These are phyloP conservation scores for Cossypha polioptera DNA, from an alignment of 2,797 vertebrate genomes.

Conservation along the genomic window DNA sequence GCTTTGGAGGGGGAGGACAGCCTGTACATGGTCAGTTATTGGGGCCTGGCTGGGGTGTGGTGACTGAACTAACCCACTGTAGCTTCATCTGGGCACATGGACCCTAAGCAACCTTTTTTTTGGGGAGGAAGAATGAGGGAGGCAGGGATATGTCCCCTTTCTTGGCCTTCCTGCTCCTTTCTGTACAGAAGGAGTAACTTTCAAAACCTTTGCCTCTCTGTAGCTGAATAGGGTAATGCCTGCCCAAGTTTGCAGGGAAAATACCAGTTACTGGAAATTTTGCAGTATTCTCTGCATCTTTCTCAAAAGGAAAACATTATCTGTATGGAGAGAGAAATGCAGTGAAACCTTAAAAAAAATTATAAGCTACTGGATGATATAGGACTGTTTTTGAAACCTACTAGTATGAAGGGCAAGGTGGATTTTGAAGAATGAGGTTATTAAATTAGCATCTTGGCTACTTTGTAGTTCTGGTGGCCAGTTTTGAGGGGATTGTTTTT, in stretches of 20 bases:
- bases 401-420: background rate
- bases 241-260: background rate
- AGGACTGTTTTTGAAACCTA: background rate
- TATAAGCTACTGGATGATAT: background rate
- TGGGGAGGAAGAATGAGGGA: rapidly evolving
- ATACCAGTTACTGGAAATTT: background rate
- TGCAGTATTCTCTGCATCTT: background rate
- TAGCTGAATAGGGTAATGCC: background rate
- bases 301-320: background rate
- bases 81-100: background rate
- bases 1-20: background rate
- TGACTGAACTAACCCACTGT: background rate
- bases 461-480: background rate
- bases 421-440: background rate
- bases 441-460: background rate
- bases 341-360: background rate
- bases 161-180: background rate
- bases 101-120: background rate
- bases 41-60: background rate
- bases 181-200: background rate
- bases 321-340: background rate
- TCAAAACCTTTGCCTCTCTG: background rate
- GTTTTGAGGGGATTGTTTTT: background rate
- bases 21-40: background rate
- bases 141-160: background rate